Percentiles rank a stretch among this genome's conserved stretches.
Evolutionary conservation across 2,797 vertebrate species (phyloP).

Genomic region (Eidolon dupreanum): DNA sequence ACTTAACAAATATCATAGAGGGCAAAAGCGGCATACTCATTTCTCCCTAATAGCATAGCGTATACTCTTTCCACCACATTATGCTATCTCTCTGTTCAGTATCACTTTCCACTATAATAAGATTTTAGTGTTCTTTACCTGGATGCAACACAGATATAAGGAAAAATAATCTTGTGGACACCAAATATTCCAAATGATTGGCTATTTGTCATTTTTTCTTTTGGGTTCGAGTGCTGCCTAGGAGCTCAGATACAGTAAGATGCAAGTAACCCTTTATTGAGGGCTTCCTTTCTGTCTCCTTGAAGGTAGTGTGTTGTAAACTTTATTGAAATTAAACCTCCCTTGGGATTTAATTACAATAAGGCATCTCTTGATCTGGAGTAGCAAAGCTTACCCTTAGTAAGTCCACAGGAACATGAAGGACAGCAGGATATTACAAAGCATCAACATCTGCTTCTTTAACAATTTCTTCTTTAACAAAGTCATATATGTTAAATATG

Average conservation of each 20-base stretch:
- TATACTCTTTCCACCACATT: background rate
- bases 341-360: background rate
- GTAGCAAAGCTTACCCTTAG: background rate
- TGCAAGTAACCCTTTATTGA: background rate
- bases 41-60: background rate
- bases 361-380: conserved; percentile 14
- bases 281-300: background rate
- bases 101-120: background rate
- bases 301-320: background rate
- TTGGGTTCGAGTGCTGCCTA: background rate
- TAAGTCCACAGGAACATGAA: conserved; percentile 31
- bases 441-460: conserved; percentile 43
- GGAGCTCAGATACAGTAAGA: background rate
- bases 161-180: background rate
- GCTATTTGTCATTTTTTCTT: background rate
- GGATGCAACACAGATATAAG: background rate
- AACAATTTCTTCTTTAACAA: conserved; percentile 35
- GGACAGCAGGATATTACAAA: background rate
- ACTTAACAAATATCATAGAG: background rate
- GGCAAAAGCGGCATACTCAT: background rate
- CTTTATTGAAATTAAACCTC: background rate
- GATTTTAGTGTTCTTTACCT: background rate
- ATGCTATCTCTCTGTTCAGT: background rate
- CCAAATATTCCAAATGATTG: background rate
- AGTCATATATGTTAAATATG: conserved; percentile 25